These are phyloP conservation scores for Aldrovandia affinis DNA, from an alignment of 2,797 vertebrate genomes.

Conservation along the genomic window DNA sequence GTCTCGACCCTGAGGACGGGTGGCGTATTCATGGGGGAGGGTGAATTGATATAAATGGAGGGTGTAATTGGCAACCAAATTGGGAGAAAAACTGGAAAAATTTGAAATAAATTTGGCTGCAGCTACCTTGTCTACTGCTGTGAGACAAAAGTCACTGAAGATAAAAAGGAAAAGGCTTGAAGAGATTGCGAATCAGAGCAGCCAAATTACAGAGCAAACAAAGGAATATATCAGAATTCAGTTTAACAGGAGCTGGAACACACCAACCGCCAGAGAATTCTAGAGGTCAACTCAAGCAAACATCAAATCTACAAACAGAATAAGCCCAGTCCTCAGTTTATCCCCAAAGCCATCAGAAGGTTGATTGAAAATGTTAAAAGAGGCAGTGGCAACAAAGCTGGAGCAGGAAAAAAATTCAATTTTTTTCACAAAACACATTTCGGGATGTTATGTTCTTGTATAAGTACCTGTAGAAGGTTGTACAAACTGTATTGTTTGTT, in stretches of 20 bases:
- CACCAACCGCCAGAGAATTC: neutral
- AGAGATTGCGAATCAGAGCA: constrained; percentile 11
- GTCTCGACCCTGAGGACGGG: too few relatives aligned
- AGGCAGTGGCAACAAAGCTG: neutral
- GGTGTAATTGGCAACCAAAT: too few relatives aligned
- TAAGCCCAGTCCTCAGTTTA: neutral
- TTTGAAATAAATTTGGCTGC: too few relatives aligned
- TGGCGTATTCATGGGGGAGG: too few relatives aligned
- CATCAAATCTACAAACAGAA: neutral
- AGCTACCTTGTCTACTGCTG: neutral
- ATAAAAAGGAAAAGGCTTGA: neutral
- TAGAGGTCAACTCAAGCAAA: neutral
- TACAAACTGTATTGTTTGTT: neutral
- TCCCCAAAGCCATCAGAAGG: neutral
- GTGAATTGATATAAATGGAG: too few relatives aligned
- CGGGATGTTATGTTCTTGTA: too few relatives aligned
- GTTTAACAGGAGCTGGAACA: neutral
- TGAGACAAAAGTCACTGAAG: neutral
- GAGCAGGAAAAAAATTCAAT: neutral
- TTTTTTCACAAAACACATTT: too few relatives aligned
- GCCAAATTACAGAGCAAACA: neutral
- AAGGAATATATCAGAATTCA: neutral
- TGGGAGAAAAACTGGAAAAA: too few relatives aligned
- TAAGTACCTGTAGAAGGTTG: neutral
- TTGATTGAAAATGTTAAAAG: neutral